phyloP scores from a whole-genome alignment of 2,888 invertebrate genomes.

The Choreutis nemorana region DNA sequence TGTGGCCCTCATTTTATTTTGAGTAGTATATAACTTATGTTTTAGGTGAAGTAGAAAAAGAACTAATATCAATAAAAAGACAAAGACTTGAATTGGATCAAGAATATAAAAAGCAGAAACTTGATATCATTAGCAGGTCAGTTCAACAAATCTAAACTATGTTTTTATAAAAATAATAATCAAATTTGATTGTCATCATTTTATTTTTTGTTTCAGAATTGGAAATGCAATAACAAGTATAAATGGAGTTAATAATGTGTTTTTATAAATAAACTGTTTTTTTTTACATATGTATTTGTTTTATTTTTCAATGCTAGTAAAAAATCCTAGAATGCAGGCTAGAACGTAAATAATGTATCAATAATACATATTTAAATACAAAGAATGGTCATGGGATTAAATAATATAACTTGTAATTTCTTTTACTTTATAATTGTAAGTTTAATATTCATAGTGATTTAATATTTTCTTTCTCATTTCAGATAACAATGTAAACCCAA shows the following conservation, averaged over 20 bases:
- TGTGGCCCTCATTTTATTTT: no score
- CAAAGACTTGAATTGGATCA: conserved; percentile 16
- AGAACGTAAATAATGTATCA: conserved; percentile 20
- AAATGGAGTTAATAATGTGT: conserved; percentile 5
- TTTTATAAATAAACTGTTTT: conserved; percentile 4
- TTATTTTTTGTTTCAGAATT: conserved; percentile 14
- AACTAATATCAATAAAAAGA: conserved; percentile 14
- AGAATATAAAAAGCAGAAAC: conserved; percentile 16
- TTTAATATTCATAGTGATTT: conserved; percentile 21
- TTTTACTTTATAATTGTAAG: conserved; percentile 30
- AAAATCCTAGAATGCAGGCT: conserved; percentile 21
- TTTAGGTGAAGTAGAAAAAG: conserved; percentile 12
- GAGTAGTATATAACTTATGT: conserved; percentile 2
- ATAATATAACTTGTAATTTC: conserved; percentile 14
- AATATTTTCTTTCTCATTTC: no score
- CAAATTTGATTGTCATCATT: neutral
- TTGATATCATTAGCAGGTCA: conserved; percentile 14
- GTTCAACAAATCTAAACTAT: neutral
- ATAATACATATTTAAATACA: conserved; percentile 12
- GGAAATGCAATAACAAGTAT: conserved; percentile 7
- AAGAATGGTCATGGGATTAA: conserved; percentile 27
- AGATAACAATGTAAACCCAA: no score
- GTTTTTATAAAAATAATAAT: conserved; percentile 2
- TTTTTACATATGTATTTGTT: conserved; percentile 8
- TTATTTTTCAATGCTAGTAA: conserved; percentile 13